A percentile compares a stretch with the other conserved stretches of the same genome.
Evolutionary conservation across 2,797 vertebrate species (phyloP).

Genomic region (Tapera naevia): DNA sequence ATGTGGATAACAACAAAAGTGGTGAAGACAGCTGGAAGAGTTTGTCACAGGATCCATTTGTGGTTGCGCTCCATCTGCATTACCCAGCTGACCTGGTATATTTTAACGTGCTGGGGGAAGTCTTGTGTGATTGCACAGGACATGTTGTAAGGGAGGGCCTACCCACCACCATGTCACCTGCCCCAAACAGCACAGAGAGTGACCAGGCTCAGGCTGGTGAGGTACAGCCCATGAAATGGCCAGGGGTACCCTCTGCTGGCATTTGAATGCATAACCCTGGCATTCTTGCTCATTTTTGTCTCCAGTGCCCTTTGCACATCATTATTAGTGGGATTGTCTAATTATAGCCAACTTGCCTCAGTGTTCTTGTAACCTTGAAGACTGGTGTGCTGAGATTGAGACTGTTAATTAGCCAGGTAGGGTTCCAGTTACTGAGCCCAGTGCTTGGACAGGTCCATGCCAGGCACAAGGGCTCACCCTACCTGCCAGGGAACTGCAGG

Average conservation of each 20-base stretch:
- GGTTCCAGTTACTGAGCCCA: neutral
- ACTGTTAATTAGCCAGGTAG: neutral
- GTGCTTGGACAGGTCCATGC: accelerated
- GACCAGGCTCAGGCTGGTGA: neutral
- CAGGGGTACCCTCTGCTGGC: conserved; percentile 61
- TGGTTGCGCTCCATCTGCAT: neutral
- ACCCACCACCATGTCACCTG: neutral
- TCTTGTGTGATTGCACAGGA: neutral
- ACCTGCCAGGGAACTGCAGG: neutral
- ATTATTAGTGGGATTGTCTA: neutral
- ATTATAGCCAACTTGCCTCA: neutral
- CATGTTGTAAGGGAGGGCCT: neutral
- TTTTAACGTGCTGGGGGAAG: neutral
- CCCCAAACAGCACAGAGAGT: neutral
- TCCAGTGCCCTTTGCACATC: neutral
- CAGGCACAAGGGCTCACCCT: neutral
- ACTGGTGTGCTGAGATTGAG: neutral
- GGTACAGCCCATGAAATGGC: neutral
- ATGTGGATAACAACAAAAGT: neutral
- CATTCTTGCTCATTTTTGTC: neutral
- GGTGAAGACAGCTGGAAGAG: neutral
- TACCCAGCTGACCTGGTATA: neutral
- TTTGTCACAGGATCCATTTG: neutral
- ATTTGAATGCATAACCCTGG: conserved; percentile 14
- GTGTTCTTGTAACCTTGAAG: neutral